Percentiles rank a stretch among this genome's conserved stretches.
These are phyloP conservation scores for Willowsia nigromaculata DNA, from an alignment of 2,888 invertebrate genomes.

Conservation along the genomic window DNA sequence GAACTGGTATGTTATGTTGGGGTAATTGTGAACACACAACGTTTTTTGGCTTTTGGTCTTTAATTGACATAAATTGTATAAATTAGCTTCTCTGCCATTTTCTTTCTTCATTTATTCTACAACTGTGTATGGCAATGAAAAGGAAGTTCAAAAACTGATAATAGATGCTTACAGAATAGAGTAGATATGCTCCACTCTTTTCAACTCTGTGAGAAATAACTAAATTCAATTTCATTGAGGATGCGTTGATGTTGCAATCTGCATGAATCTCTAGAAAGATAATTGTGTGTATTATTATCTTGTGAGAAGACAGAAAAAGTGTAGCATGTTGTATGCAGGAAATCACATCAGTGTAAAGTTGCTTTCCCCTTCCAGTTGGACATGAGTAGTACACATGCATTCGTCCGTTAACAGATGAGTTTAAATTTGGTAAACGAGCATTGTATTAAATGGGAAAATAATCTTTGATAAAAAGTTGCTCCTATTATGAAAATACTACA, in stretches of 20 bases:
- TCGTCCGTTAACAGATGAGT: not conserved
- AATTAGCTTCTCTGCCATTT: not conserved
- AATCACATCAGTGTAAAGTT: not conserved
- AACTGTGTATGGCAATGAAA: too few species aligned
- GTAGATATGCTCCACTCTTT: conserved; percentile 45
- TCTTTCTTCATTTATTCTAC: not conserved
- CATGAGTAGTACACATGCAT: too few species aligned
- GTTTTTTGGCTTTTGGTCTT: not conserved
- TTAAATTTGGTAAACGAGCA: not conserved
- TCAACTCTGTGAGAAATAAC: conserved; percentile 19
- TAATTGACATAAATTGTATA: conserved; percentile 65
- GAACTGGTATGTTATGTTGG: too few species aligned
- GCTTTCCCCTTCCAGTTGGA: not conserved
- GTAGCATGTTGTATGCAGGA: not conserved
- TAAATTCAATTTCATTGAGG: conserved; percentile 51
- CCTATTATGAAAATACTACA: too few species aligned
- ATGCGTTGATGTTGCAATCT: not conserved
- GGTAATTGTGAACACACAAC: not conserved
- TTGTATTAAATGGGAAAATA: not conserved
- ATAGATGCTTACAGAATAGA: not conserved
- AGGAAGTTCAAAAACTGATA: not conserved
- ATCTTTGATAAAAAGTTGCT: not conserved
- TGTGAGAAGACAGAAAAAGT: not conserved
- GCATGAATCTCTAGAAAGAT: not conserved
- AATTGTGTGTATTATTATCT: not conserved